Percentiles rank a stretch among this genome's conserved stretches.
Evolutionary conservation across 1,140 invertebrate species (phyloP).

Genomic region (Pachyrhynchus sulphureomaculatus): DNA sequence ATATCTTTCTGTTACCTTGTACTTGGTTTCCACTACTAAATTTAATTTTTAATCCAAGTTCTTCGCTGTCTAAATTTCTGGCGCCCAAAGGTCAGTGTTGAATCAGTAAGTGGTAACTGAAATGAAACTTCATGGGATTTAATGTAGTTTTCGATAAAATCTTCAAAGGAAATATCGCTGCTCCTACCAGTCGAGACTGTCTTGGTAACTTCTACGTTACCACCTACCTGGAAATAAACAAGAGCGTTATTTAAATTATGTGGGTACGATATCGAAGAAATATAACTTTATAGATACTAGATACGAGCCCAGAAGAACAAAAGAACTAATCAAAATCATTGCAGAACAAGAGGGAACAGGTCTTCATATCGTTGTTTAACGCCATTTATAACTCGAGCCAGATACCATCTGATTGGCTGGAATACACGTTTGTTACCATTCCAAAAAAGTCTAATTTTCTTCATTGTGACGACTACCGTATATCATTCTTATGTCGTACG

Average conservation of each 20-base stretch:
- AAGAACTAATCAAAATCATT: too few species aligned
- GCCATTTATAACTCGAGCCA: too few species aligned
- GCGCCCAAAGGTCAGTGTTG: constrained; percentile 71
- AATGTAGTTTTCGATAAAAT: constrained; percentile 68
- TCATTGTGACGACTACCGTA: too few species aligned
- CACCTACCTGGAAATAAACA: constrained; percentile 50
- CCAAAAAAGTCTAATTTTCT: too few species aligned
- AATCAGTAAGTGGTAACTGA: constrained; percentile 67
- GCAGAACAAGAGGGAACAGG: too few species aligned
- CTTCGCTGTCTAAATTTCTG: constrained; percentile 70
- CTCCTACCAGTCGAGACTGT: constrained; percentile 64
- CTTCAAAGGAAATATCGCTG: constrained; percentile 60
- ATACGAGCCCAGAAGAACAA: too few species aligned
- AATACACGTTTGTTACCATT: too few species aligned
- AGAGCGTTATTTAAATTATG: background rate
- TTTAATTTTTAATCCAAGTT: constrained; percentile 69
- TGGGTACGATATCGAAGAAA: background rate
- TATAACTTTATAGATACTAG: too few species aligned
- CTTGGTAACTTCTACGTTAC: constrained; percentile 67
- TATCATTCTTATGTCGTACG: too few species aligned
- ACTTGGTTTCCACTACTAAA: constrained; percentile 58
- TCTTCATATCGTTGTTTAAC: too few species aligned
- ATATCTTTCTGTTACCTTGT: constrained; percentile 48
- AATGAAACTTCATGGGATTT: constrained; percentile 73
- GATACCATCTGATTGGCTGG: too few species aligned